phyloP scores from a whole-genome alignment of 2,888 invertebrate genomes.

The Caenorhabditis sp. region DNA sequence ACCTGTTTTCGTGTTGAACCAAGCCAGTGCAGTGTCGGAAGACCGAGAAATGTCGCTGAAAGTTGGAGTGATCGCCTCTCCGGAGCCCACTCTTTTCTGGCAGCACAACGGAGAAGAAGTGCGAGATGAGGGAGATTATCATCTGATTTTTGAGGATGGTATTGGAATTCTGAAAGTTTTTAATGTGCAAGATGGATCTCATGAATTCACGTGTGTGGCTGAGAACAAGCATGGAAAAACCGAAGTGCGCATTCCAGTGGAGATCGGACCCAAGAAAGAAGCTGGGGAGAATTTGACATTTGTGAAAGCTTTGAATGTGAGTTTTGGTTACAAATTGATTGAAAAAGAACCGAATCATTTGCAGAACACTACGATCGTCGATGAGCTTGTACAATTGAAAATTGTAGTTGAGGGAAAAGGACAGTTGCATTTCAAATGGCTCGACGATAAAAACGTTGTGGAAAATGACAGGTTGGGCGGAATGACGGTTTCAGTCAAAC shows the following conservation, averaged over 20 bases:
- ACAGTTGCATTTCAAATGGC: constrained; percentile 39
- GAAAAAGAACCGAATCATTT: neutral
- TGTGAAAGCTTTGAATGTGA: constrained; percentile 49
- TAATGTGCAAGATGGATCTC: constrained; percentile 27
- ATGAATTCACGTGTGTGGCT: constrained; percentile 55
- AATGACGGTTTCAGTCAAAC: neutral
- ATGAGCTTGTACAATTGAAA: constrained; percentile 48
- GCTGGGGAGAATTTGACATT: constrained; percentile 6
- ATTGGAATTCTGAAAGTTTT: constrained; percentile 58
- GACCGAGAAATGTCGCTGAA: constrained; percentile 57
- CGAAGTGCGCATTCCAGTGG: constrained; percentile 21
- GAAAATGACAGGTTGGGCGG: constrained; percentile 15
- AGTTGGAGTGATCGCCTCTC: constrained; percentile 79
- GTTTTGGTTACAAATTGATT: neutral
- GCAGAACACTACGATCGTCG: constrained; percentile 48
- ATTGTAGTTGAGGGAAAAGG: constrained; percentile 47
- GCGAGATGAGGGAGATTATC: constrained; percentile 54
- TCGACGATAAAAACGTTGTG: constrained; percentile 10
- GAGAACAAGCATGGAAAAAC: constrained; percentile 48
- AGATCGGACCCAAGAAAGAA: constrained; percentile 1
- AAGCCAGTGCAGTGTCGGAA: constrained; percentile 36
- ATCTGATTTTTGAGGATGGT: constrained; percentile 63
- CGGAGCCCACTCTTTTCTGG: constrained; percentile 77
- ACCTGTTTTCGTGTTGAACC: constrained; percentile 60
- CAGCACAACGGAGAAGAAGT: constrained; percentile 52